A percentile compares a stretch with the other conserved stretches of the same genome.
Evolutionary conservation across 2,797 vertebrate genomes (phyloP).

Genomic region (Fistularia tabacaria): DNA sequence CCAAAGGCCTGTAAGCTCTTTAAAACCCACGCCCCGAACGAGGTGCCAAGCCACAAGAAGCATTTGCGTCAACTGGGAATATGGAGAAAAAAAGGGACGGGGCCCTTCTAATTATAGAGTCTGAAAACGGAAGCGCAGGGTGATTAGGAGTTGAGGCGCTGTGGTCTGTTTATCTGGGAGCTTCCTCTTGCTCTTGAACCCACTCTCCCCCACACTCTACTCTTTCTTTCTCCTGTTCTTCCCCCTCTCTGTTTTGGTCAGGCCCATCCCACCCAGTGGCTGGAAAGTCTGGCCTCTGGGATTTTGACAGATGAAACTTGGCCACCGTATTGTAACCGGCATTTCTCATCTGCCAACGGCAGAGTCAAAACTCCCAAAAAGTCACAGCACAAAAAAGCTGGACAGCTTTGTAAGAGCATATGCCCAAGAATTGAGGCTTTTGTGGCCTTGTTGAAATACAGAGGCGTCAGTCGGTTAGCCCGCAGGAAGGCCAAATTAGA

Average conservation of each 20-base stretch:
- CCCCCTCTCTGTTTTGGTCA: slow-evolving; percentile 72
- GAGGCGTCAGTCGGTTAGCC: slow-evolving; percentile 93
- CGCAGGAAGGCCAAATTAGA: slow-evolving; percentile 85
- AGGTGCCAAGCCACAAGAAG: slow-evolving; percentile 99
- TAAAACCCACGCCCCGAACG: slow-evolving; percentile 91
- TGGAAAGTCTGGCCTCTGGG: slow-evolving; percentile 58
- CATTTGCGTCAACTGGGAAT: slow-evolving; percentile 99
- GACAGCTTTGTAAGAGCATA: slow-evolving; percentile 62
- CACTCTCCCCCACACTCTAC: slow-evolving; percentile 79
- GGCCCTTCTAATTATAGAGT: slow-evolving; percentile 99
- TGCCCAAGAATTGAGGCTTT: slow-evolving; percentile 76
- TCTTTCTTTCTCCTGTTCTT: slow-evolving; percentile 62
- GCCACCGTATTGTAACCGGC: slow-evolving; percentile 73
- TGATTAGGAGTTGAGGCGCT: slow-evolving; percentile 96
- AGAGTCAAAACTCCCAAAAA: slow-evolving; percentile 79
- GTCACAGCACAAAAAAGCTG: slow-evolving; percentile 52
- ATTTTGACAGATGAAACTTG: slow-evolving; percentile 82
- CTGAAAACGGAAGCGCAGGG: slow-evolving; percentile 95
- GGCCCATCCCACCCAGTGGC: slow-evolving; percentile 56
- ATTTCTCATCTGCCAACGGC: slow-evolving; percentile 78
- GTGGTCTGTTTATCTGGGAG: slow-evolving; percentile 98
- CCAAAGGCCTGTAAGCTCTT: slow-evolving; percentile 86
- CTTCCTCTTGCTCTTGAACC: slow-evolving; percentile 74
- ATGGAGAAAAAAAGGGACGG: slow-evolving; percentile 86
- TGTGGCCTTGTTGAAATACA: slow-evolving; percentile 90